Percentiles rank a stretch among this genome's conserved stretches.
phyloP scores from a whole-genome alignment of 2,113 vertebrate genomes.

The Scytalopus superciliaris region DNA sequence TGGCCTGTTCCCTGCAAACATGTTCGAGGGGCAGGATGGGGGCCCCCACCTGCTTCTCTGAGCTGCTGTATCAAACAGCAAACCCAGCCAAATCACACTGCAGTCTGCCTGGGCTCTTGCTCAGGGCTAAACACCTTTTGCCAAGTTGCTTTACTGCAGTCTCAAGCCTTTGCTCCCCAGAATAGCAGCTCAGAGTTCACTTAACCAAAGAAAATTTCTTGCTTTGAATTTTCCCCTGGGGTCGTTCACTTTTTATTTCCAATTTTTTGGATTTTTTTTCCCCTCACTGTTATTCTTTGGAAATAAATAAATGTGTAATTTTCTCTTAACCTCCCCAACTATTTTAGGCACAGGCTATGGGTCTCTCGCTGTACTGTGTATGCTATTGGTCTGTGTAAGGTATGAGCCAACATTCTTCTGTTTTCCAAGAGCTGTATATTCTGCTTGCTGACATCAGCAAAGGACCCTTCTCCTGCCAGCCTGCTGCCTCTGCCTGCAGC shows the following conservation, averaged over 20 bases:
- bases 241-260: not conserved
- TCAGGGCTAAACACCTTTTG: slow-evolving; percentile 29
- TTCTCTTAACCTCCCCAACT: not conserved
- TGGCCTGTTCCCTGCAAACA: not conserved
- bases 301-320: not conserved
- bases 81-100: not conserved
- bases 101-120: not conserved
- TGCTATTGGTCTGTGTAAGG: accelerated
- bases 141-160: not conserved
- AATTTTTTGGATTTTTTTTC: not conserved
- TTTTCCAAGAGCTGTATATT: slow-evolving; percentile 75
- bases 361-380: not conserved
- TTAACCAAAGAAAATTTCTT: not conserved
- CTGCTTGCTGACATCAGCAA: slow-evolving; percentile 84
- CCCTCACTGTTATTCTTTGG: not conserved
- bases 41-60: not conserved
- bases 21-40: not conserved
- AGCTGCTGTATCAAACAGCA: not conserved
- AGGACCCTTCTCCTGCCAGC: slow-evolving; percentile 80
- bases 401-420: accelerated
- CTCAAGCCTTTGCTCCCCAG: not conserved
- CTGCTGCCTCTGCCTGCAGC: slow-evolving; percentile 70
- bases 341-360: not conserved
- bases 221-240: not conserved
- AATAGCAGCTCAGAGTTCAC: not conserved